Percentiles rank a stretch among this genome's conserved stretches.
phyloP scores from a whole-genome alignment of 1,140 invertebrate species.

The Diploscapter pachys region DNA sequence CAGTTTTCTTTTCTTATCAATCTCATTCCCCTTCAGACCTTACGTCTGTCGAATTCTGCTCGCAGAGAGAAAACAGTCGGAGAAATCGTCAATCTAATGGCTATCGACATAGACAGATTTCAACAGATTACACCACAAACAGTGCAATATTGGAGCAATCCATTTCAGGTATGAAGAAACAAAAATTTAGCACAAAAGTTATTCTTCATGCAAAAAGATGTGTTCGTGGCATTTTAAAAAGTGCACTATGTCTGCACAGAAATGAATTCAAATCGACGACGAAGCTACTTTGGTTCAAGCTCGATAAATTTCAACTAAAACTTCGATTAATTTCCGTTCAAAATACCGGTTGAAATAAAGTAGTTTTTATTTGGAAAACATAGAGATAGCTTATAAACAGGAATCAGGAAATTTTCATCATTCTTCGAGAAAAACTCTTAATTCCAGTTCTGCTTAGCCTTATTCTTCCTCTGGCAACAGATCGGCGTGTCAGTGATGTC shows the following conservation, averaged over 20 bases:
- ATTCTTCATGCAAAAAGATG: too few relatives aligned
- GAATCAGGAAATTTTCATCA: too few relatives aligned
- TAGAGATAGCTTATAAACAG: too few relatives aligned
- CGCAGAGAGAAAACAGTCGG: constrained; percentile 63
- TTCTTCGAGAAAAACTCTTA: neutral
- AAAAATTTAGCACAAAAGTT: too few relatives aligned
- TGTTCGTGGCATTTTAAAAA: neutral
- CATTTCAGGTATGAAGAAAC: constrained; percentile 19
- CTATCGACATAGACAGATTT: constrained; percentile 62
- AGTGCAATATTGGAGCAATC: constrained; percentile 53
- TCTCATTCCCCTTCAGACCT: constrained; percentile 43
- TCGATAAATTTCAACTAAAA: too few relatives aligned
- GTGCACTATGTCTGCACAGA: too few relatives aligned
- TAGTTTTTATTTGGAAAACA: too few relatives aligned
- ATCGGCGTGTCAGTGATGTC: constrained; percentile 58
- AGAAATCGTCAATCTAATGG: constrained; percentile 68
- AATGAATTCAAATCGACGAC: too few relatives aligned
- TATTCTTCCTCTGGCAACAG: constrained; percentile 58
- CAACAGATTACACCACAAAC: constrained; percentile 51
- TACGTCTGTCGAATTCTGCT: constrained; percentile 59
- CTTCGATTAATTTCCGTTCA: too few relatives aligned
- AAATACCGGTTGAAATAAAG: too few relatives aligned
- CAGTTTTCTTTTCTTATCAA: constrained; percentile 11
- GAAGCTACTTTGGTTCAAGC: too few relatives aligned
- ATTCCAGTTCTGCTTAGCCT: constrained; percentile 54